Evolutionary conservation across 1,140 invertebrate species (phyloP).

Genomic region (Cherax quadricarinatus): DNA sequence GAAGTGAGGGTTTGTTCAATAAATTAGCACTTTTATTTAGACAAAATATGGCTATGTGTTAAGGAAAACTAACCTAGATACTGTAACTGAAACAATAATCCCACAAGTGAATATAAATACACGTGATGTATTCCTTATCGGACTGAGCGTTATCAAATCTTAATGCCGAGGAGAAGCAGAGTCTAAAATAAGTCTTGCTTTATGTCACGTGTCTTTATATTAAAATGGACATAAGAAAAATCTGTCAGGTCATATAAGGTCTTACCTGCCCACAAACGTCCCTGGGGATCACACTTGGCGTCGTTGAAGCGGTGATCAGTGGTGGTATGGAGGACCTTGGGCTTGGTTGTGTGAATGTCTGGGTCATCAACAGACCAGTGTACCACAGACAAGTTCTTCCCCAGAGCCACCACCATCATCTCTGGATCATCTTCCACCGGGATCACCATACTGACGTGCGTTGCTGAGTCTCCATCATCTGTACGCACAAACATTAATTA

Average conservation of each 20-base stretch:
- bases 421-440: conserved; percentile 41
- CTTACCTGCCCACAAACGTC: conserved; percentile 76
- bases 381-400: conserved; percentile 40
- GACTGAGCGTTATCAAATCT: not conserved
- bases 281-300: conserved; percentile 77
- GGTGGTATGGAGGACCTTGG: conserved; percentile 60
- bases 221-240: too few relatives aligned
- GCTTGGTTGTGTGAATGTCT: conserved; percentile 5
- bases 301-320: conserved; percentile 76
- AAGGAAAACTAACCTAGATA: too few relatives aligned
- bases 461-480: conserved; percentile 24
- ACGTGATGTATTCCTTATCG: not conserved
- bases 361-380: conserved; percentile 34
- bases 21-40: too few relatives aligned
- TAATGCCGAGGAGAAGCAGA: too few relatives aligned
- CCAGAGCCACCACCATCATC: conserved; percentile 41
- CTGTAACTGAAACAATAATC: too few relatives aligned
- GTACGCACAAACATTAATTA: not conserved
- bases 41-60: too few relatives aligned
- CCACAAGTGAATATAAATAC: too few relatives aligned
- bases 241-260: not conserved
- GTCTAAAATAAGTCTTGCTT: too few relatives aligned
- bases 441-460: conserved; percentile 24
- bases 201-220: too few relatives aligned
- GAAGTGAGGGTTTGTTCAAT: too few relatives aligned